A percentile compares a stretch with the other conserved stretches of the same genome.
phyloP scores from a whole-genome alignment of 2,797 vertebrate genomes.

The Pelochelys cantorii region DNA sequence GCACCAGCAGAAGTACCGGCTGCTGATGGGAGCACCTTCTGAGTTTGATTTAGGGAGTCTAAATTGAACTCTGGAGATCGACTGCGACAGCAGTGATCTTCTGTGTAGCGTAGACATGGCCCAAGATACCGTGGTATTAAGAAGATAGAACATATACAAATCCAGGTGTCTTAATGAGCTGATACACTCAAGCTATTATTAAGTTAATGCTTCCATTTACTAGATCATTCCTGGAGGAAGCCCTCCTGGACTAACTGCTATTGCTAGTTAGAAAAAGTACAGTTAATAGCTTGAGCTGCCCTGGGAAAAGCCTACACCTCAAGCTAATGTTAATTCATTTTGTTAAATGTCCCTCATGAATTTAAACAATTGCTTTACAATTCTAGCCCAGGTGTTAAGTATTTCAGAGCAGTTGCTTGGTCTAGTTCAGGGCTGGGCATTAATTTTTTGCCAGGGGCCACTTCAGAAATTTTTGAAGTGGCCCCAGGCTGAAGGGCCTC shows the following conservation, averaged over 20 bases:
- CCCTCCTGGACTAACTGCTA: constrained; percentile 23
- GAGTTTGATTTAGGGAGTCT: too few relatives aligned
- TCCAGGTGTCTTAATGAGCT: constrained; percentile 31
- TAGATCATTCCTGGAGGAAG: constrained; percentile 43
- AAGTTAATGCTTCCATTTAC: constrained; percentile 32
- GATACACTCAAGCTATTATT: constrained; percentile 61
- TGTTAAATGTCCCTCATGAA: constrained; percentile 50
- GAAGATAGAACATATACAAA: not conserved
- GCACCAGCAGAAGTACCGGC: too few relatives aligned
- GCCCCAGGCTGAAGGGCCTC: too few relatives aligned
- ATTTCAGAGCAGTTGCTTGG: not conserved
- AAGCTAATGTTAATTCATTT: constrained; percentile 26
- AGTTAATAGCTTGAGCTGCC: constrained; percentile 71
- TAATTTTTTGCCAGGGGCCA: too few relatives aligned
- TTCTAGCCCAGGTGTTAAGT: not conserved
- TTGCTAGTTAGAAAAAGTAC: constrained; percentile 69
- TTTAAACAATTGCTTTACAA: constrained; percentile 40
- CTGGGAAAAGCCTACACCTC: constrained; percentile 60
- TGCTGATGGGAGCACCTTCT: too few relatives aligned
- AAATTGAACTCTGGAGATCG: too few relatives aligned
- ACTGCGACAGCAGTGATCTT: too few relatives aligned
- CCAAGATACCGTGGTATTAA: not conserved
- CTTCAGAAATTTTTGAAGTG: too few relatives aligned
- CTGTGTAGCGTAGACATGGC: too few relatives aligned
- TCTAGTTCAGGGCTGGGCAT: not conserved